A percentile compares a stretch with the other conserved stretches of the same genome.
These are phyloP conservation scores for Pachypanchax playfairii DNA, from an alignment of 2,113 vertebrate species.

Conservation along the genomic window DNA sequence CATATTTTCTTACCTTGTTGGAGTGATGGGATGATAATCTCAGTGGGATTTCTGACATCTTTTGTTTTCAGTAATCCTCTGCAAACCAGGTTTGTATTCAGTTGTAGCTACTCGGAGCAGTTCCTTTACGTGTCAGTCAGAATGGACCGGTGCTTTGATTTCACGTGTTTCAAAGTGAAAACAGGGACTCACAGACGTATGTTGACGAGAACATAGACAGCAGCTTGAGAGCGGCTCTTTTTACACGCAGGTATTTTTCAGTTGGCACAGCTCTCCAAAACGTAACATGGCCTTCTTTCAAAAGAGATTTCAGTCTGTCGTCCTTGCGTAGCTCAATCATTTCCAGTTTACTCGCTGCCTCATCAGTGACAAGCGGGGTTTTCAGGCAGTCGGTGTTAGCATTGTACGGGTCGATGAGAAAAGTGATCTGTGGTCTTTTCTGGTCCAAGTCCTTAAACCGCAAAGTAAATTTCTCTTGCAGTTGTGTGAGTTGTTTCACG, in stretches of 20 bases:
- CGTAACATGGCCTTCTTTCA: neutral
- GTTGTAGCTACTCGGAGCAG: constrained; percentile 42
- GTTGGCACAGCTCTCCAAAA: neutral
- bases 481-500: neutral
- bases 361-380: constrained; percentile 29
- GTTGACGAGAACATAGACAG: constrained; percentile 37
- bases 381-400: constrained; percentile 19
- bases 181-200: constrained; percentile 27
- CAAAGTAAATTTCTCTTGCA: neutral
- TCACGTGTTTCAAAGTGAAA: constrained; percentile 42
- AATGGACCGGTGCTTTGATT: constrained; percentile 44
- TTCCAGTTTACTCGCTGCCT: constrained; percentile 12
- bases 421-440: constrained; percentile 13
- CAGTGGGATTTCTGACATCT: constrained; percentile 8
- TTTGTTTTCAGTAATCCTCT: constrained; percentile 10
- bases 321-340: constrained; percentile 12
- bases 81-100: constrained; percentile 23
- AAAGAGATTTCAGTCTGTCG: neutral
- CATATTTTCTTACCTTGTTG: too few species aligned
- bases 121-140: constrained; percentile 40
- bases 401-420: constrained; percentile 23
- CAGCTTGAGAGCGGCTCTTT: constrained; percentile 12
- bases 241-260: constrained; percentile 25
- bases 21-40: too few species aligned
- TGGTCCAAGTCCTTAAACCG: neutral